Percentiles rank a stretch among this genome's conserved stretches.
phyloP scores from a whole-genome alignment of 2,888 invertebrate genomes.

The Lasioglossum figueresi region DNA sequence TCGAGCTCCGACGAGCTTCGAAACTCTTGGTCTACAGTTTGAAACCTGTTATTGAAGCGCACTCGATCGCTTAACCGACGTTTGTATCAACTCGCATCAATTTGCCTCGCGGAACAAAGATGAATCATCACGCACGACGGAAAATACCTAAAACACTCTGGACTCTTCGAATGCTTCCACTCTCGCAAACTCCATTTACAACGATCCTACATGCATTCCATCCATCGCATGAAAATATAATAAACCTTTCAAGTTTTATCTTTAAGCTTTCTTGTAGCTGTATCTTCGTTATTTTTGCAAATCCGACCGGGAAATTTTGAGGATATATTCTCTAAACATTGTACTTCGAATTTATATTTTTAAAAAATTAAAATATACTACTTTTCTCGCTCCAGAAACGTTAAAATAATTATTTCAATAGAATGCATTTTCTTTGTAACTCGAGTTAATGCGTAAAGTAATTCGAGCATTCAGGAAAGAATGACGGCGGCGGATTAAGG shows the following conservation, averaged over 20 bases:
- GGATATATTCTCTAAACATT: not conserved
- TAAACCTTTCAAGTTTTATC: not conserved
- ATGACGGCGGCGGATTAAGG: not conserved
- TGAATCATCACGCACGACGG: not conserved
- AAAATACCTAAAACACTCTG: not conserved
- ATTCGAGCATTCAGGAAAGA: not conserved
- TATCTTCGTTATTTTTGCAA: not conserved
- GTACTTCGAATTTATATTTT: too few species aligned
- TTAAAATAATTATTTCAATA: not conserved
- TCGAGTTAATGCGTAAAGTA: not conserved
- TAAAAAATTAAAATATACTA: not conserved
- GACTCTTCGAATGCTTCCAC: not conserved
- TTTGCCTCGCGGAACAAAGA: not conserved
- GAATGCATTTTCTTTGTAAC: not conserved
- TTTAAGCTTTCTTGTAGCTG: not conserved
- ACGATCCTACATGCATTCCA: not conserved
- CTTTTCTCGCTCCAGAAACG: not conserved
- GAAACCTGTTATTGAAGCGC: not conserved
- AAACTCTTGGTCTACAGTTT: not conserved
- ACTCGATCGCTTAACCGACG: not conserved
- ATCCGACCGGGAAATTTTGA: not conserved
- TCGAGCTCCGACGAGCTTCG: not conserved
- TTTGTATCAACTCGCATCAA: not conserved
- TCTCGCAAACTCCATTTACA: not conserved
- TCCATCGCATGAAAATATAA: not conserved